Conservation (phyloP, 2,113 vertebrate genomes). For the Cyanoderma ruficeps region DNA sequence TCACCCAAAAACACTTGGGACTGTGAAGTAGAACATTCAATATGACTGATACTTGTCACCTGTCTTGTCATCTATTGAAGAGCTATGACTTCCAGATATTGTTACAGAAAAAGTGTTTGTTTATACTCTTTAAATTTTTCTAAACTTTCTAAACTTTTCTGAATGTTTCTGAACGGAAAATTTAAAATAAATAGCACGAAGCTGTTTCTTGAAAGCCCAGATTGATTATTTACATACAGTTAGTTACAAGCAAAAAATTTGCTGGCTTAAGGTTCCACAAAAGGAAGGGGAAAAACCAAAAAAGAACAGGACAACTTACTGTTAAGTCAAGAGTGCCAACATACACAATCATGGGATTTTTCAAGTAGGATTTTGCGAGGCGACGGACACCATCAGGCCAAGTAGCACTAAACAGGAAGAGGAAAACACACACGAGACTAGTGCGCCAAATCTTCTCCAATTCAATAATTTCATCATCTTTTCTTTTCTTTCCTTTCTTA, state of each 20-base stretch:
- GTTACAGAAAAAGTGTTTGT: not conserved
- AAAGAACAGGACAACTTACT: slow-evolving; percentile 74
- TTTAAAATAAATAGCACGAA: not conserved
- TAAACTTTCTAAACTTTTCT: too few species aligned
- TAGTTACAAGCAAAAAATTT: not conserved
- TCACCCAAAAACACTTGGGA: not conserved
- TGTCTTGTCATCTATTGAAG: not conserved
- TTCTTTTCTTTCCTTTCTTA: not conserved
- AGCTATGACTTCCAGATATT: not conserved
- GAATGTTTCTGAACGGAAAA: too few species aligned
- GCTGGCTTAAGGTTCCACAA: not conserved
- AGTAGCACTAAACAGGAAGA: slow-evolving; percentile 82
- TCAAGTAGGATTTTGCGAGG: slow-evolving; percentile 89
- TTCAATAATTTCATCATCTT: not conserved
- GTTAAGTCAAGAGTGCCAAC: slow-evolving; percentile 93
- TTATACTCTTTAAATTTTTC: not conserved
- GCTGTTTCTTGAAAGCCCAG: not conserved
- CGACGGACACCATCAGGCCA: slow-evolving; percentile 92
- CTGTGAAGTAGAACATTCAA: not conserved
- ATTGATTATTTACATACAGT: not conserved
- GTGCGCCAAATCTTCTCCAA: not conserved
- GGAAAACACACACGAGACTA: not conserved
- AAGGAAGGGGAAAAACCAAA: not conserved
- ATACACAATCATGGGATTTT: slow-evolving; percentile 94
- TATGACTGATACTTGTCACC: not conserved